Base-by-base conservation (phyloP, 2,888 invertebrate species). In the Nowickia ferox region DNA sequence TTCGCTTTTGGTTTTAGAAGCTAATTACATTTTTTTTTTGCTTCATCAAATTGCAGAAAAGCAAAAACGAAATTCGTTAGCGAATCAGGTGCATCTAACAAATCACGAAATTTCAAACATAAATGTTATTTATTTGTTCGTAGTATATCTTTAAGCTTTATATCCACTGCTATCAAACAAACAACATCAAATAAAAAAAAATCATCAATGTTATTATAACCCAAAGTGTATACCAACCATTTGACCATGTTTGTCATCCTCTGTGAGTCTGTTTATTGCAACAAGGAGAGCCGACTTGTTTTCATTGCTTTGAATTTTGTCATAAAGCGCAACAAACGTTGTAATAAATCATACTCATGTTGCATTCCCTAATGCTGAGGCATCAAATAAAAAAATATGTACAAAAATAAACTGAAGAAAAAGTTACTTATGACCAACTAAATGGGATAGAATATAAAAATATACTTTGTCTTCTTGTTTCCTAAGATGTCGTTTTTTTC, bases 301-400 rank as follows among this genome's bases (percentile, higher is more conserved):
- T 19, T 51, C 42, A 9, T 46, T 72, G 38, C 42, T 44, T 44
- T 53, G 40, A 55, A 22, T 66, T 80, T 74, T 80, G 80, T 66
- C 72, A 80, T 80, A 80, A 84, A 72, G 51, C 65, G 71, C 66
- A 68, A 81, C 75, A 71, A 86, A 82, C 79, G 71, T 71, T 66
- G 82, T 30, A 86, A 86, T 86, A 86, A 86, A 86, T 86, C 85
- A 86, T 86, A 86, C 79, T 86, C 85, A 82, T 79, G 78, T 86
- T 71, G 82, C 82, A 86, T 79, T 82, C 65, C 48, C 59, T 71
- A 78, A 79, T 69, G 78, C 71, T 78, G 15, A 74, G 74, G 65
- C 74, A 82, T 82, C 82, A 86, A 61, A 72, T 38, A 40, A 59
- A 46, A 40, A 15, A 17, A 75, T 71, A 30, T n/a, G n/a, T 5